Conservation (phyloP, 2,113 vertebrate genomes). For the Calidris pugnax region DNA sequence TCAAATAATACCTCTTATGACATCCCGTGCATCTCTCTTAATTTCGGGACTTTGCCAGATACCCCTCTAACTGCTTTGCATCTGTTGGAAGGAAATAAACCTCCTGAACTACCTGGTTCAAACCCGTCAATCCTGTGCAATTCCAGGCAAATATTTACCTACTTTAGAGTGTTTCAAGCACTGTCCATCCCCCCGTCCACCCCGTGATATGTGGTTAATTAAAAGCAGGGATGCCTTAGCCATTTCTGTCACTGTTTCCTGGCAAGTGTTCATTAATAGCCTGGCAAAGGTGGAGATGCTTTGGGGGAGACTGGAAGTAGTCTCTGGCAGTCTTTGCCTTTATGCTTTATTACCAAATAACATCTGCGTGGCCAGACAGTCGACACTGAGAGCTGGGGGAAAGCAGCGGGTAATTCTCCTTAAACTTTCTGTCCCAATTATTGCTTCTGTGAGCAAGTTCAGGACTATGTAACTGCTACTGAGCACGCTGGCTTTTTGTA, state of each 20-base stretch:
- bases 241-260: background rate
- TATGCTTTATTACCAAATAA: background rate
- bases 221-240: background rate
- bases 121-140: background rate
- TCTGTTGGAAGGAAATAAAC: background rate
- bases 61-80: background rate
- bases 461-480: background rate
- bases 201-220: background rate
- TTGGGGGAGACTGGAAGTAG: background rate
- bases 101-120: background rate
- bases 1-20: background rate
- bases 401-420: background rate
- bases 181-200: rapidly evolving
- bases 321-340: background rate
- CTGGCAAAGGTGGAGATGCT: background rate
- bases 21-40: background rate
- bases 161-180: background rate
- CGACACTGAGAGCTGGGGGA: background rate
- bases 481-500: background rate
- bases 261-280: background rate
- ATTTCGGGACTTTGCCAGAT: background rate
- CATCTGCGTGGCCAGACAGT: background rate
- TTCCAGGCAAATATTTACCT: background rate
- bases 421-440: background rate
- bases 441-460: background rate